A percentile compares a stretch with the other conserved stretches of the same genome.
Evolutionary conservation across 2,888 invertebrate species (phyloP).

Genomic region (Agriopis marginaria): DNA sequence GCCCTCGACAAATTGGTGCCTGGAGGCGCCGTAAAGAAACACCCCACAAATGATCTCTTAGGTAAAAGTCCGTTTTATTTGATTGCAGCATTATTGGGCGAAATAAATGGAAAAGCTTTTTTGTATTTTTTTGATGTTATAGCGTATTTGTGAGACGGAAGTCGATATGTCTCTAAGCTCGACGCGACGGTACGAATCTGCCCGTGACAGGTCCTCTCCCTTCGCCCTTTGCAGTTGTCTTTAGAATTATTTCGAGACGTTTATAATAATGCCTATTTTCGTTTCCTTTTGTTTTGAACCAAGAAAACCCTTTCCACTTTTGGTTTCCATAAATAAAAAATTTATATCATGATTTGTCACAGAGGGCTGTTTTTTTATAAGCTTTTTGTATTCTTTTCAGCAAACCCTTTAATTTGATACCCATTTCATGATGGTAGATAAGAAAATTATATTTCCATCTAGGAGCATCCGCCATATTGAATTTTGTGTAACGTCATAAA

Average conservation of each 20-base stretch:
- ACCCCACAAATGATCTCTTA: constrained; percentile 35
- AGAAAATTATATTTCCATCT: too few relatives aligned
- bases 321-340: not conserved
- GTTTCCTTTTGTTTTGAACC: not conserved
- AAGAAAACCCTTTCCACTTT: not conserved
- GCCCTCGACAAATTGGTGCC: constrained; percentile 45
- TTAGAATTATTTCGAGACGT: constrained; percentile 7
- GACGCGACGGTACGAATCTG: not conserved
- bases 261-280: not conserved
- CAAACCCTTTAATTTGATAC: too few relatives aligned
- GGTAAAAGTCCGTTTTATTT: constrained; percentile 35
- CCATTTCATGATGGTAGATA: too few relatives aligned
- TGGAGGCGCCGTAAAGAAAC: constrained; percentile 37
- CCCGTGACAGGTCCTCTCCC: not conserved
- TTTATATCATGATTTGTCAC: not conserved
- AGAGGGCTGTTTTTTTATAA: too few relatives aligned
- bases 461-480: too few relatives aligned
- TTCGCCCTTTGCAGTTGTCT: not conserved
- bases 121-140: constrained; percentile 5
- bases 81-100: constrained; percentile 25
- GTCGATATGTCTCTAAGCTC: constrained; percentile 2
- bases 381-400: too few relatives aligned
- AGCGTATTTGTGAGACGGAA: not conserved
- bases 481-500: too few relatives aligned
- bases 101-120: constrained; percentile 15